Conservation (phyloP, 2,797 vertebrate species). For the Cottoperca gobio region DNA sequence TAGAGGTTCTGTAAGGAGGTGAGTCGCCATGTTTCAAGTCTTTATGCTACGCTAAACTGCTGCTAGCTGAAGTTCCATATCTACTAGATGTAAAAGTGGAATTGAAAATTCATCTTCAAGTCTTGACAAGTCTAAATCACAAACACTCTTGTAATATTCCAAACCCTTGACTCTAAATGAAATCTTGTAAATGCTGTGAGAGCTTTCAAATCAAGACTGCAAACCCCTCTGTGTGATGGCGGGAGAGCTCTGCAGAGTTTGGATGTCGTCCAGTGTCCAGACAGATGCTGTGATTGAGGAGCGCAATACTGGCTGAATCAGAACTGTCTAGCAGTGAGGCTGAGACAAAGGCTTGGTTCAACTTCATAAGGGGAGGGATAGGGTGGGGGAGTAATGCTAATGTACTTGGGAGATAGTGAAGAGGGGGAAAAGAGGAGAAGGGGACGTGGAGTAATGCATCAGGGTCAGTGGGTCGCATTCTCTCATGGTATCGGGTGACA, state of each 20-base stretch:
- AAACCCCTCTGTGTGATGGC: slow-evolving; percentile 32
- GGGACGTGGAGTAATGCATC: slow-evolving; percentile 67
- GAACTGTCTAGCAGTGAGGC: slow-evolving; percentile 48
- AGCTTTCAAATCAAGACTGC: slow-evolving; percentile 44
- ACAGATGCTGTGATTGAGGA: slow-evolving; percentile 80
- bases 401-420: slow-evolving; percentile 69
- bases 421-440: slow-evolving; percentile 7
- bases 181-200: slow-evolving; percentile 41
- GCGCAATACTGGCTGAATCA: slow-evolving; percentile 56
- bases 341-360: slow-evolving; percentile 83
- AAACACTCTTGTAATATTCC: slow-evolving; percentile 15
- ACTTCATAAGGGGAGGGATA: slow-evolving; percentile 41
- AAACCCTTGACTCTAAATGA: slow-evolving; percentile 31
- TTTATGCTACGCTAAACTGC: background rate
- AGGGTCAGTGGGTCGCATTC: slow-evolving; percentile 85
- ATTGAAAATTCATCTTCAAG: background rate
- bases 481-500: slow-evolving; percentile 84
- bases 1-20: background rate
- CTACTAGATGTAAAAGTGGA: background rate
- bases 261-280: slow-evolving; percentile 71
- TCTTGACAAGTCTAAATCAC: background rate
- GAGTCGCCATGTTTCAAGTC: background rate
- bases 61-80: background rate
- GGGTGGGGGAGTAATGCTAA: slow-evolving; percentile 68
- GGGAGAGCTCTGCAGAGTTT: slow-evolving; percentile 43